Evolutionary conservation across 23 tunicate species (phyloP).

Genomic region (Styela clava): DNA sequence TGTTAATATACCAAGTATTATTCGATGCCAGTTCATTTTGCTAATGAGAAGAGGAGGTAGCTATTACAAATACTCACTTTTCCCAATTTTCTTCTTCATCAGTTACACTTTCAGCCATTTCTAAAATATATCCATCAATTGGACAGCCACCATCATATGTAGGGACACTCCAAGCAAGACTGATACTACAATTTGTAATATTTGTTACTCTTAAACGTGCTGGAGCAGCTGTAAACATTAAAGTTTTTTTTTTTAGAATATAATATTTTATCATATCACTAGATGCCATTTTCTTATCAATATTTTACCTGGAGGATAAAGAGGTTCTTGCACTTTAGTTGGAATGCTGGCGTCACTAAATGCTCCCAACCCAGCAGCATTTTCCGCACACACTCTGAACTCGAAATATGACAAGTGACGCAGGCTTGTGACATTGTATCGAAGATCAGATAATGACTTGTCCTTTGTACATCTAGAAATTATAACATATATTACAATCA

Average conservation of each 20-base stretch:
- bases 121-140: constrained; percentile 67
- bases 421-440: constrained; percentile 50
- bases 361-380: constrained; percentile 73
- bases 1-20: background rate
- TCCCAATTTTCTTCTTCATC: constrained; percentile 41
- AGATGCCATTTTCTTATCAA: background rate
- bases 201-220: constrained; percentile 64
- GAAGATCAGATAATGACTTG: constrained; percentile 59
- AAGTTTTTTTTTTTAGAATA: constrained; percentile 13
- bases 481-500: no score
- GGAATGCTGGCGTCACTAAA: constrained; percentile 65
- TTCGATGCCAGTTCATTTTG: no score
- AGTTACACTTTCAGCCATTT: constrained; percentile 33
- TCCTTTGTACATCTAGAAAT: constrained; percentile 48
- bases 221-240: constrained; percentile 48
- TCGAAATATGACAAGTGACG: constrained; percentile 42
- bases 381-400: constrained; percentile 92
- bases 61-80: no score
- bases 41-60: no score
- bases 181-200: constrained; percentile 52
- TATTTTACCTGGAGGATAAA: constrained; percentile 53
- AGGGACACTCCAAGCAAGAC: constrained; percentile 70
- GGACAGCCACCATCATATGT: constrained; percentile 79
- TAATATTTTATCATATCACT: background rate
- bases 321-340: constrained; percentile 84